These are phyloP conservation scores for Manis javanica DNA, from an alignment of 2,797 vertebrate genomes.

Conservation along the genomic window DNA sequence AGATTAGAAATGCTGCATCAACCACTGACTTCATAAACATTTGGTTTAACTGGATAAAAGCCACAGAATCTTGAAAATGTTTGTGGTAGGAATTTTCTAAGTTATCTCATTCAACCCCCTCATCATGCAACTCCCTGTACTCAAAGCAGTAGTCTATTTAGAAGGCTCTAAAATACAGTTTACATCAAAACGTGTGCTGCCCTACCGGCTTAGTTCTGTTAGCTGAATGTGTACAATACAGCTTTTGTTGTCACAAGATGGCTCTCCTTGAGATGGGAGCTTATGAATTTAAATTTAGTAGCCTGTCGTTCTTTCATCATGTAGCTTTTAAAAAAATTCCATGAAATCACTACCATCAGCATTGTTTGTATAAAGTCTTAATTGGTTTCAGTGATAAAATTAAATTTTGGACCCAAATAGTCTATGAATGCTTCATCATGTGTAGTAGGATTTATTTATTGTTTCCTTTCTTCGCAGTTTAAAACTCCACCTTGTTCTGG, in stretches of 20 bases:
- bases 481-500: not conserved
- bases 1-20: not conserved
- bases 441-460: not conserved
- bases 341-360: not conserved
- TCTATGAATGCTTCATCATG: not conserved
- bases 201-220: not conserved
- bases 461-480: conserved; percentile 12
- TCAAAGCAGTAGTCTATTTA: not conserved
- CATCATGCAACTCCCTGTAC: not conserved
- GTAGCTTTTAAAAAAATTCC: conserved; percentile 21
- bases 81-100: not conserved
- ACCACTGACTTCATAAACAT: not conserved
- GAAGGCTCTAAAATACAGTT: not conserved
- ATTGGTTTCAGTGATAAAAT: conserved; percentile 23
- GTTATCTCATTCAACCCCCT: not conserved
- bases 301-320: not conserved
- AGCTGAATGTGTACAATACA: not conserved
- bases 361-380: not conserved
- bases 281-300: not conserved
- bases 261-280: conserved; percentile 1
- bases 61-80: conserved; percentile 43
- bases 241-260: conserved; percentile 40
- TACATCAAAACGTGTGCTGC: not conserved
- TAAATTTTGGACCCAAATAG: not conserved
- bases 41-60: conserved; percentile 35